Evolutionary conservation across 2,797 vertebrate species (phyloP).

Genomic region (Syngnathus rostellatus): DNA sequence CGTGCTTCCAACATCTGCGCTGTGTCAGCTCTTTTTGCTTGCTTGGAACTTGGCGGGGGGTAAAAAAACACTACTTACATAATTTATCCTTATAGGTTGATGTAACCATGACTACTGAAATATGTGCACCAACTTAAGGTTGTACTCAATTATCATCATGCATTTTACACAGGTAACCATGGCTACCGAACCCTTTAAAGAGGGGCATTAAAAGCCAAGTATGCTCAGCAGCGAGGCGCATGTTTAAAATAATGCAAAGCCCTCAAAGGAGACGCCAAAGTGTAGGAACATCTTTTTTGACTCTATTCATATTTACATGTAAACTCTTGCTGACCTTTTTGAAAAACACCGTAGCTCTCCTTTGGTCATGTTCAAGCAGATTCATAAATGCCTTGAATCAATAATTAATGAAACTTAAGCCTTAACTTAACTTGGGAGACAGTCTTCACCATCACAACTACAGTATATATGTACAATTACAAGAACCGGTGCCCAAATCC

Average conservation of each 20-base stretch:
- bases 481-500: too few relatives aligned
- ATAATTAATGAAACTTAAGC: not conserved
- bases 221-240: constrained; percentile 39
- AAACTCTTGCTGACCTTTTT: constrained; percentile 17
- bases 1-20: constrained; percentile 17
- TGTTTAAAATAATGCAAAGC: constrained; percentile 34
- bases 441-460: too few relatives aligned
- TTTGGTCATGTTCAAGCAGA: constrained; percentile 14
- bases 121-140: constrained; percentile 55
- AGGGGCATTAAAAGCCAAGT: constrained; percentile 38
- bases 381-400: not conserved
- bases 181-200: constrained; percentile 52
- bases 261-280: constrained; percentile 19
- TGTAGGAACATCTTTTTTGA: constrained; percentile 24
- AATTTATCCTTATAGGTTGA: constrained; percentile 57
- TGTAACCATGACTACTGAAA: constrained; percentile 60
- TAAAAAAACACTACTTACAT: constrained; percentile 55
- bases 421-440: too few relatives aligned
- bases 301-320: constrained; percentile 25
- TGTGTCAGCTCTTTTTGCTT: constrained; percentile 11
- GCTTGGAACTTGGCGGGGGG: constrained; percentile 17
- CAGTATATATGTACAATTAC: too few relatives aligned
- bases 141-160: constrained; percentile 52
- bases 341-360: constrained; percentile 21
- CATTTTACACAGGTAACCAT: constrained; percentile 58